Conservation (phyloP, 2,888 invertebrate genomes). For the Augochlorella aurata region DNA sequence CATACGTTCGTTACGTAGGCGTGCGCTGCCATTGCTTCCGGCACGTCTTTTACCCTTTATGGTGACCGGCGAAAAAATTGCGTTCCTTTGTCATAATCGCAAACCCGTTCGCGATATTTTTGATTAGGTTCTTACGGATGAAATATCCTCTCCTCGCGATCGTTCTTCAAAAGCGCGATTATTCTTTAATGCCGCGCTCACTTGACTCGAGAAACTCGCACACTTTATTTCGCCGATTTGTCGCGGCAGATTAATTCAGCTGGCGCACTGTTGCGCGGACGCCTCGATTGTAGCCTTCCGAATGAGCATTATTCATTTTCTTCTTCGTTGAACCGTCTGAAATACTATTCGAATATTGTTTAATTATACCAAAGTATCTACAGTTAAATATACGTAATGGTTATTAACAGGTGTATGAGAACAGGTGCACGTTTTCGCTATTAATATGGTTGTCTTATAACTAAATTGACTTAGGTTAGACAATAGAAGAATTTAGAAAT, state of each 20-base stretch:
- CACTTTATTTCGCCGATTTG: neutral
- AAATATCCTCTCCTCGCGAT: neutral
- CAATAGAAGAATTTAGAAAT: too few species aligned
- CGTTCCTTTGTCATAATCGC: neutral
- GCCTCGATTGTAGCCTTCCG: neutral
- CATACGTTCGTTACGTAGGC: conserved; percentile 31
- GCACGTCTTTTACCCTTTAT: conserved; percentile 13
- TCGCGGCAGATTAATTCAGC: neutral
- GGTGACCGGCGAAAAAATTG: neutral
- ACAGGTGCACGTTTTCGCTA: too few species aligned
- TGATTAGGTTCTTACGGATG: neutral
- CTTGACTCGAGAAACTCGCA: neutral
- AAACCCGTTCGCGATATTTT: neutral
- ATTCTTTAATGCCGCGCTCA: neutral
- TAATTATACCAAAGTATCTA: neutral
- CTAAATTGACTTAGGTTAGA: too few species aligned
- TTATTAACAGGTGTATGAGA: too few species aligned
- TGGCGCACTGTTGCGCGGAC: neutral
- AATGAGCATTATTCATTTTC: neutral
- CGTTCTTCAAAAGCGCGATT: neutral
- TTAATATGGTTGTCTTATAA: too few species aligned
- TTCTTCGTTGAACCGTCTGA: neutral
- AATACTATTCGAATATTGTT: neutral
- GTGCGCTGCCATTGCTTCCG: neutral
- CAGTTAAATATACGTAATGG: neutral